Conservation (phyloP, 2,113 vertebrate species). For the Tachuris rubrigastra region DNA sequence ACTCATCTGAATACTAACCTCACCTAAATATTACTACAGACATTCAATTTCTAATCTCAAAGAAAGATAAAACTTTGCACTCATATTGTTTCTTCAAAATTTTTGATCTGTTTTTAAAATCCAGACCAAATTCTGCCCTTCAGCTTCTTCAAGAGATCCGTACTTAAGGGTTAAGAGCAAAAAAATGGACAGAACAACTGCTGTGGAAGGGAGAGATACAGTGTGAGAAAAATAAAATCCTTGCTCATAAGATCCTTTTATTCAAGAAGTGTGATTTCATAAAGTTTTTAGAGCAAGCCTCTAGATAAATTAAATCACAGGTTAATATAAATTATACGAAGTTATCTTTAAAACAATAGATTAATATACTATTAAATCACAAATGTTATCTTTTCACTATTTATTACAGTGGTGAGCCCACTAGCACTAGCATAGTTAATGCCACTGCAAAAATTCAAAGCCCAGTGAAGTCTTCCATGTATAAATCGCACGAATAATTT, state of each 20-base stretch:
- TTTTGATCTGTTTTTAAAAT: background rate
- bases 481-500: constrained; percentile 26
- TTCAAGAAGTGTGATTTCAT: background rate
- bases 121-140: background rate
- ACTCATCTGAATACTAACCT: background rate
- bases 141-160: background rate
- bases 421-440: background rate
- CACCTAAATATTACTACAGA: background rate
- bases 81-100: background rate
- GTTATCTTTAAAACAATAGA: background rate
- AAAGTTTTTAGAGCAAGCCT: background rate
- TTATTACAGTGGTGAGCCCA: background rate
- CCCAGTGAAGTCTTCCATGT: background rate
- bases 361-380: background rate
- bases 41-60: background rate
- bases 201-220: background rate
- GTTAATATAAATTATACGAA: background rate
- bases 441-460: constrained; percentile 13
- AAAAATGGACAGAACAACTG: background rate
- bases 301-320: background rate
- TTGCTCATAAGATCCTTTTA: background rate
- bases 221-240: background rate
- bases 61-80: background rate
- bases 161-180: background rate
- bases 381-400: background rate